These are phyloP conservation scores for Acheta domesticus DNA, from an alignment of 2,888 invertebrate genomes.

Conservation along the genomic window DNA sequence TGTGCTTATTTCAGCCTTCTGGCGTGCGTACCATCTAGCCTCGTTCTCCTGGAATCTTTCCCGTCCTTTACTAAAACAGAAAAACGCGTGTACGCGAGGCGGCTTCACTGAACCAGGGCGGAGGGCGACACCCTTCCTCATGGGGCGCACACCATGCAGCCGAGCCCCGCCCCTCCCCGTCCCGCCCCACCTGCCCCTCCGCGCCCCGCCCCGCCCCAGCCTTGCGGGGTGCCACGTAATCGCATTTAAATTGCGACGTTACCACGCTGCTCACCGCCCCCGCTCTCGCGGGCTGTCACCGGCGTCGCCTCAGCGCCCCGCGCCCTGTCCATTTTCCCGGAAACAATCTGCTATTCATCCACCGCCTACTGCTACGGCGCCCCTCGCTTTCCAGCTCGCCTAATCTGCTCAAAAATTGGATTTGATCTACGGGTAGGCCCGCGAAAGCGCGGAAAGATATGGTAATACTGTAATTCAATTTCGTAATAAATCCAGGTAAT, in stretches of 20 bases:
- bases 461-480: not conserved
- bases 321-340: not conserved
- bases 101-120: too few relatives aligned
- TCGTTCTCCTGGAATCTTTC: too few relatives aligned
- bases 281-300: not conserved
- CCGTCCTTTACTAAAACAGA: too few relatives aligned
- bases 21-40: too few relatives aligned
- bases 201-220: not conserved
- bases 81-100: too few relatives aligned
- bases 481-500: slow-evolving; percentile 6
- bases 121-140: too few relatives aligned
- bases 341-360: slow-evolving; percentile 18
- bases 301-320: not conserved
- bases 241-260: slow-evolving; percentile 1
- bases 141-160: too few relatives aligned
- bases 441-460: not conserved
- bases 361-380: not conserved
- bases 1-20: too few relatives aligned
- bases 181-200: not conserved
- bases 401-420: too few relatives aligned
- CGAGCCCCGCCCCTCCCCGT: not conserved
- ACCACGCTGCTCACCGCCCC: not conserved
- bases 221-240: not conserved
- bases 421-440: too few relatives aligned
- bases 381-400: not conserved